Evolutionary conservation across 2,888 invertebrate species (phyloP), one percentile per base, ranked within the genome.

Genomic region (Hydrotaea cyrtoneurina): DNA sequence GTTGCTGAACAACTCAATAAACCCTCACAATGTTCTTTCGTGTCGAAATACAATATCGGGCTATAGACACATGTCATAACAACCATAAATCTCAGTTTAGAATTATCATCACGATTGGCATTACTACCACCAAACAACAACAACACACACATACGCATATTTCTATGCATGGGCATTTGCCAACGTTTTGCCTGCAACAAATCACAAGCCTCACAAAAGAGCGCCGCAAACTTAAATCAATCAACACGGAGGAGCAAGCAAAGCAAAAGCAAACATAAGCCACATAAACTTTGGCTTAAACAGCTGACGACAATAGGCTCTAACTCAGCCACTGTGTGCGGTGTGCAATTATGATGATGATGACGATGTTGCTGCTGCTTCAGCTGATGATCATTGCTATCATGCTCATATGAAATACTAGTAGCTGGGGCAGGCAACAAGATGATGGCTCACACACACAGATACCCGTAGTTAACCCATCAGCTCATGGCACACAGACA

Each of bases 161-260:
- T 4, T 31, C 7, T 7, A 31, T 31, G 7, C 31, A 13, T 39
- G 11, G 4, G 2, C 39, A 11, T 39, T 8, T 39, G 39, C n/a
- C n/a, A 39, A 39, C 7, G 59, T 62, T 74, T 59, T n/a, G 80
- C 62, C 69, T 57, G 75, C 50, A 82, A 80, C 77, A 80, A 85
- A 85, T 82, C 82, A 77, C 71, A 62, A 82, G 77, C 76, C 82
- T 71, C 78, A 77, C 79, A 85, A 74, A 79, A 85, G 82, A 78
- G 69, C 11, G 59, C 59, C 15, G 15, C 26, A 79, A 85, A 82
- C 85, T 82, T 82, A 85, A 85, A 85, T 85, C 85, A 85, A 85
- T 85, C 85, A 85, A 82, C 46, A 23, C 84, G 75, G 50, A 80
- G 64, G 36, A 55, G 23, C 71, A n/a, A 50, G 50, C 50, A 5